phyloP scores from a whole-genome alignment of 2,113 vertebrate species.

The Cavia aperea region DNA sequence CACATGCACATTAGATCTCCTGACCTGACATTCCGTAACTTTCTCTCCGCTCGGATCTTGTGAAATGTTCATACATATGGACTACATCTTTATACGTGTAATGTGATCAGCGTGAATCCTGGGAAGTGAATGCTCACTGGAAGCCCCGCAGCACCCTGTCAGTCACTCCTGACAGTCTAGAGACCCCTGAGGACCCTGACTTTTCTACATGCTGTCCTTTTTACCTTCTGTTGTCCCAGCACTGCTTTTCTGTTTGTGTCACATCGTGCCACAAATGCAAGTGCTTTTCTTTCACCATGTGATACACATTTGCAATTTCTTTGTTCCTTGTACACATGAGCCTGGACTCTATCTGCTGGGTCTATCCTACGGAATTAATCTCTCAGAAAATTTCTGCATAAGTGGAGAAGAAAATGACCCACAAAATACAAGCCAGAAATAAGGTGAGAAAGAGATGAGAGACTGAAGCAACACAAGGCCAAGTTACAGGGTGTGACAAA shows the following conservation, averaged over 20 bases:
- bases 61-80: not conserved
- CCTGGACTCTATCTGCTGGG: not conserved
- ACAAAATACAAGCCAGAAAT: not conserved
- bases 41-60: not conserved
- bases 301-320: not conserved
- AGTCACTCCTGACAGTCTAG: not conserved
- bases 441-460: not conserved
- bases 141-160: not conserved
- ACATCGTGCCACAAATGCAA: not conserved
- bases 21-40: not conserved
- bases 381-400: not conserved
- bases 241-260: not conserved
- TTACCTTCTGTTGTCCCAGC: not conserved
- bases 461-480: not conserved
- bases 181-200: not conserved
- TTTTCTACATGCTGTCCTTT: not conserved
- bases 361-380: not conserved
- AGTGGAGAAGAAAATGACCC: not conserved
- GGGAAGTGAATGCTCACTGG: not conserved
- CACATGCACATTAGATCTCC: not conserved
- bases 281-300: not conserved
- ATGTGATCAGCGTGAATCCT: not conserved
- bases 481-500: not conserved
- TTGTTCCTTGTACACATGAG: not conserved
- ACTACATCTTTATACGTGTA: not conserved